phyloP scores from a whole-genome alignment of 92 coral and sea anemone species.

The Parazoanthus swiftii region DNA sequence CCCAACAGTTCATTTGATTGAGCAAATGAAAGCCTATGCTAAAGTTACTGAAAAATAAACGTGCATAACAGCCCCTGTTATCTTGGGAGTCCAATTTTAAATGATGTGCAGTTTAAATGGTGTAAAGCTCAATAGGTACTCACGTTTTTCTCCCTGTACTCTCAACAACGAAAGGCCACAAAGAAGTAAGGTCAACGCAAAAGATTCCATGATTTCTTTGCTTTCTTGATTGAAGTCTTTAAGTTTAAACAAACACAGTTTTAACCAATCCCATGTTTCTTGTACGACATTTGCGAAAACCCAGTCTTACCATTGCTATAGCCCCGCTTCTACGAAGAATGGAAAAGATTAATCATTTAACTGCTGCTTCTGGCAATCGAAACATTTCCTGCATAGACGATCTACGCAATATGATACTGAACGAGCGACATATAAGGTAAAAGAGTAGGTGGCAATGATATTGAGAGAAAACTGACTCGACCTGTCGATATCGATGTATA shows the following conservation, averaged over 20 bases:
- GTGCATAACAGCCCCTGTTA: too few species aligned
- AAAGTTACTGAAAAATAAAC: too few species aligned
- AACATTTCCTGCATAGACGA: conserved; percentile 32
- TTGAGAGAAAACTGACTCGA: not conserved
- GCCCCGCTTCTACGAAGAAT: conserved; percentile 31
- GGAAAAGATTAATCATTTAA: conserved; percentile 39
- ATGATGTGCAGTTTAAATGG: too few species aligned
- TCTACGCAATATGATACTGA: conserved; percentile 26
- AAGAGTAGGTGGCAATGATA: conserved; percentile 26
- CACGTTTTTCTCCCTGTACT: conserved; percentile 26
- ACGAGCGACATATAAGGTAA: conserved; percentile 14
- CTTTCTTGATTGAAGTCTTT: not conserved
- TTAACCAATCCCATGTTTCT: not conserved
- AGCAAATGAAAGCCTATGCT: too few species aligned
- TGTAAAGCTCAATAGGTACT: not conserved
- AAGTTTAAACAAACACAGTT: not conserved
- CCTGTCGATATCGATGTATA: not conserved
- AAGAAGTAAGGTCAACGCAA: not conserved
- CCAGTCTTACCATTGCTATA: not conserved
- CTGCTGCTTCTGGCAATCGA: conserved; percentile 36
- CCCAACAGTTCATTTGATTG: too few species aligned
- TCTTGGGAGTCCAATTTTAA: too few species aligned
- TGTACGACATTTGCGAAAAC: too few species aligned
- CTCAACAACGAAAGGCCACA: conserved; percentile 6
- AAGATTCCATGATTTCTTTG: conserved; percentile 11